Evolutionary conservation across 2,888 invertebrate species (phyloP).

Genomic region (Temnothorax rugatulus): DNA sequence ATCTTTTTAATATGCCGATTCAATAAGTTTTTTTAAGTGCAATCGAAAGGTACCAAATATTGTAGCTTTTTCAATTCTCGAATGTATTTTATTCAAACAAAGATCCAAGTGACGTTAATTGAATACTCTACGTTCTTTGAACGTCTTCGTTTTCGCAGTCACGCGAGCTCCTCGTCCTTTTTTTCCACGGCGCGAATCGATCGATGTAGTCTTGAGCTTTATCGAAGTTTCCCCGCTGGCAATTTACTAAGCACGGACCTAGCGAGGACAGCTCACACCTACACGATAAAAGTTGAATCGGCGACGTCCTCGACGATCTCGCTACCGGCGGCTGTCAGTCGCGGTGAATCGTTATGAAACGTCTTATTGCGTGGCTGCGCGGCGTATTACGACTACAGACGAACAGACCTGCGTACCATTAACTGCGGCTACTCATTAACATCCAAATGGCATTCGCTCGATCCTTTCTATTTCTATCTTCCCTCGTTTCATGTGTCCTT

Average conservation of each 20-base stretch:
- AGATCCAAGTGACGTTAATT: background rate
- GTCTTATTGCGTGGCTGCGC: slow-evolving; percentile 53
- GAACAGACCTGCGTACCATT: slow-evolving; percentile 43
- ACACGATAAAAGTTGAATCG: slow-evolving; percentile 53
- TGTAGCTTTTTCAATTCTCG: background rate
- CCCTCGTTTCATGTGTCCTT: slow-evolving; percentile 15
- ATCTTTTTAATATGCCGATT: background rate
- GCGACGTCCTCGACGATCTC: slow-evolving; percentile 51
- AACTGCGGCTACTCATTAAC: slow-evolving; percentile 49
- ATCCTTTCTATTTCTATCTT: slow-evolving; percentile 54
- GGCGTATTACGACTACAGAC: slow-evolving; percentile 28
- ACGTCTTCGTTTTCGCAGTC: background rate
- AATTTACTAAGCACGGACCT: slow-evolving; percentile 42
- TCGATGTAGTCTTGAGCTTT: slow-evolving; percentile 54
- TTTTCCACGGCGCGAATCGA: slow-evolving; percentile 8
- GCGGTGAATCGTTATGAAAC: slow-evolving; percentile 57
- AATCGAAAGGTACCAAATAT: background rate
- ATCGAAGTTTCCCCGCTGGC: slow-evolving; percentile 51
- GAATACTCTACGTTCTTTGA: slow-evolving; percentile 7
- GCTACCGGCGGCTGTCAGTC: slow-evolving; percentile 28
- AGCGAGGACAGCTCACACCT: slow-evolving; percentile 58
- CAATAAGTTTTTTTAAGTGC: background rate
- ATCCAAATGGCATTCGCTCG: slow-evolving; percentile 49
- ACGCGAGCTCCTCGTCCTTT: slow-evolving; percentile 8
- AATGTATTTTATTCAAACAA: background rate